Base-by-base conservation (phyloP, 2,113 vertebrate species). In the Mormyrus iriodes region DNA sequence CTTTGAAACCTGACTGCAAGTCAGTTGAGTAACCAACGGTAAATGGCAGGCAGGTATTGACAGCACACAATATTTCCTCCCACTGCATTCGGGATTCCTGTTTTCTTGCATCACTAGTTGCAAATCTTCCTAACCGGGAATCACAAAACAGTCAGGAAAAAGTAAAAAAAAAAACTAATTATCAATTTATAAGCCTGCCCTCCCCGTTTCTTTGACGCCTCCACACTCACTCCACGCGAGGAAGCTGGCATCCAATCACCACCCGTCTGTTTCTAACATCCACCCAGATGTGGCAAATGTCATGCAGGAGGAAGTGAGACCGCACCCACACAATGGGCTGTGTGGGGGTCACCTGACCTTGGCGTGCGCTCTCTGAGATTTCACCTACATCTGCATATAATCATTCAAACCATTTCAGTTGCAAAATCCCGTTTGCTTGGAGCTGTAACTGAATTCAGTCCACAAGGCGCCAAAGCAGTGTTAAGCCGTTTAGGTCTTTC, bases 341-440 rank as follows among this genome's bases (percentile, higher is more conserved):
- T 83, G 82, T 84, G 82, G 44, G 82, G 82, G 44, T 52, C 48
- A 52, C 85, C 35, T 65, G 42, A 51, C 44, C 42, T 35, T 39
- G 73, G 46, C 8, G 6, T 31, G 27, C 21, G 53, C 24, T 49
- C 58, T 89, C 42, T n/a, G 46, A 84, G 89, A 73, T 86, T 85
- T 52, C n/a, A 24, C 19, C 46, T 86, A 35, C 42, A 85, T 85
- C 17, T 58, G 39, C 49, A 53, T 48, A 83, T 31, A 89, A 42
- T 85, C 82, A 44, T 89, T 88, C 76, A 46, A 79, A 83, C 88
- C 88, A 88, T 55, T 88, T 89, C 39, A 85, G 58, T 61, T 83
- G 84, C 76, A 65, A 61, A 89, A 9, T 49, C 51, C 76, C 48
- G 52, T 85, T 89, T 85, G 84, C 27, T 53, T 7, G 19, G 46